A percentile compares a stretch with the other conserved stretches of the same genome.
phyloP scores from a whole-genome alignment of 2,113 vertebrate species.

The Serinus canaria region DNA sequence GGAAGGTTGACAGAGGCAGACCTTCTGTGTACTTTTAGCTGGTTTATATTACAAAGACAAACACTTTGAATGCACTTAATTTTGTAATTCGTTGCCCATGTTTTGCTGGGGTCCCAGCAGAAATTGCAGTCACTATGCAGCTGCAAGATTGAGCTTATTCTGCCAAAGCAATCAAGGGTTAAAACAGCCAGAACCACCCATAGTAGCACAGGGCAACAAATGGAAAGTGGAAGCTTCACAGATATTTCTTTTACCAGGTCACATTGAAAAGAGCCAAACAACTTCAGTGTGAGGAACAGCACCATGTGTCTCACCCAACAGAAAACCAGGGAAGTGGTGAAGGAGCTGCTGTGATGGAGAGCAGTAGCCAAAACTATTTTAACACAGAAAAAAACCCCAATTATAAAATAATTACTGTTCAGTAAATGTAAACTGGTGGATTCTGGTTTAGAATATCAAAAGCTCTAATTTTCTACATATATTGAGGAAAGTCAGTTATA shows the following conservation, averaged over 20 bases:
- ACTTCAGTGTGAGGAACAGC: not conserved
- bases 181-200: not conserved
- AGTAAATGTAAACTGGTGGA: not conserved
- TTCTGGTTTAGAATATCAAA: not conserved
- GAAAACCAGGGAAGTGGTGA: not conserved
- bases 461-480: not conserved
- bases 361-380: not conserved
- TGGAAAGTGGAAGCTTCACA: not conserved
- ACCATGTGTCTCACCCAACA: not conserved
- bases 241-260: not conserved
- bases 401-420: not conserved
- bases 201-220: not conserved
- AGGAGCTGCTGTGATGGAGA: not conserved
- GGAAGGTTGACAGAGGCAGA: not conserved
- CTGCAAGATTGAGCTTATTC: not conserved
- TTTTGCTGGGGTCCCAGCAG: not conserved
- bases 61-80: not conserved
- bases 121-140: not conserved
- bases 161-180: not conserved
- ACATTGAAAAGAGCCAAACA: not conserved
- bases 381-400: not conserved
- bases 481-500: not conserved
- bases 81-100: not conserved
- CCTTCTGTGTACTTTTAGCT: not conserved
- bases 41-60: not conserved